Percentiles rank a stretch among this genome's conserved stretches.
These are phyloP conservation scores for Blera fallax DNA, from an alignment of 2,888 invertebrate genomes.

Conservation along the genomic window DNA sequence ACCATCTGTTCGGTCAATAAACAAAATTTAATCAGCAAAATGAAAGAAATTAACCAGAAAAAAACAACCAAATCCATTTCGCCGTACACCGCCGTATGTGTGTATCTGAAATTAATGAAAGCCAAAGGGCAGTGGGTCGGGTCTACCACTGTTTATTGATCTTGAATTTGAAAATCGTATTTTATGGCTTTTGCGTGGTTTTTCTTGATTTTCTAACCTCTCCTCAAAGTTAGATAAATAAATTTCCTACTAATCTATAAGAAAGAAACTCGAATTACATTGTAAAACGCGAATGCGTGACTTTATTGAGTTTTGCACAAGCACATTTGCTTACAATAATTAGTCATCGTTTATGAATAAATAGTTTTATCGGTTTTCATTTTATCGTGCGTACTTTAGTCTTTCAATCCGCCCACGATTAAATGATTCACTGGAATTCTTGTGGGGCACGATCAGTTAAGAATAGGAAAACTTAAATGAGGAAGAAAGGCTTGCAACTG, in stretches of 20 bases:
- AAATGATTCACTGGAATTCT: not conserved
- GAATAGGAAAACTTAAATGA: not conserved
- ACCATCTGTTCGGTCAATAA: conserved; percentile 50
- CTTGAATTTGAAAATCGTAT: conserved; percentile 11
- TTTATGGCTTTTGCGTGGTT: conserved; percentile 2
- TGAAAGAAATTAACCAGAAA: not conserved
- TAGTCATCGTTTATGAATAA: conserved; percentile 22
- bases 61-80: not conserved
- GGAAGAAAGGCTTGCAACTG: conserved; percentile 16
- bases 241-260: not conserved
- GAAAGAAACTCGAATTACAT: not conserved
- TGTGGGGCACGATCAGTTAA: not conserved
- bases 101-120: not conserved
- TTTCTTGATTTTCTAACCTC: not conserved
- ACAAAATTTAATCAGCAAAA: conserved; percentile 31
- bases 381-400: conserved; percentile 23
- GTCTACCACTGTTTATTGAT: conserved; percentile 11
- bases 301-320: not conserved
- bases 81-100: too few relatives aligned
- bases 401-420: not conserved
- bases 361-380: not conserved
- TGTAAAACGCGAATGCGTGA: conserved; percentile 1
- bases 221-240: not conserved
- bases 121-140: conserved; percentile 2
- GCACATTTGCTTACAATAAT: not conserved